Percentiles rank a stretch among this genome's conserved stretches.
Conservation (phyloP, 2,888 invertebrate genomes). For the Fabriciana adippe region DNA sequence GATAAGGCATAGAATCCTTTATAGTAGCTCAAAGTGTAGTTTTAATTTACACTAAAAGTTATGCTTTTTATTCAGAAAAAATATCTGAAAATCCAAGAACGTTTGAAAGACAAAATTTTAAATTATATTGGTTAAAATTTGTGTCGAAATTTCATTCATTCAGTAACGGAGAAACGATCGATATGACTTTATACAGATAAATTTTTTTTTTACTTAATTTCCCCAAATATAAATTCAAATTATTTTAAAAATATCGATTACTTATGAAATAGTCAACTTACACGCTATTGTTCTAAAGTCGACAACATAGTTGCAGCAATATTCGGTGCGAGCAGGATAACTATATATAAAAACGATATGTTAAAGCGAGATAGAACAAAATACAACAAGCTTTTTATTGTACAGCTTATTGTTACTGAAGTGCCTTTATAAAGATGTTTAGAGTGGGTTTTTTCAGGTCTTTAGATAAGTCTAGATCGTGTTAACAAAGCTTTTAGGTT, state of each 20-base stretch:
- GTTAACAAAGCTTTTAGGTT: conserved; percentile 1
- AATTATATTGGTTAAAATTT: no score
- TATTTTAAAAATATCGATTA: conserved; percentile 1
- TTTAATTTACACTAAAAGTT: no score
- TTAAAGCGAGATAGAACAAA: conserved; percentile 6
- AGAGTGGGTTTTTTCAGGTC: conserved; percentile 22
- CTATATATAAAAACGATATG: background rate
- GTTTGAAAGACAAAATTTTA: no score
- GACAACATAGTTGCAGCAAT: conserved; percentile 38
- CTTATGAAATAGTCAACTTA: conserved; percentile 1
- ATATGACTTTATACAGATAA: no score
- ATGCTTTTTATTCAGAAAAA: no score
- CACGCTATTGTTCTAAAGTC: conserved; percentile 14
- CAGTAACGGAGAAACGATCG: no score
- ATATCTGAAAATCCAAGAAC: no score
- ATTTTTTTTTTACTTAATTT: no score
- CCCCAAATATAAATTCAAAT: background rate
- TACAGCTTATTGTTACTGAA: conserved; percentile 31
- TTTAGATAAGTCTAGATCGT: conserved; percentile 15
- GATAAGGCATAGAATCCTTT: no score
- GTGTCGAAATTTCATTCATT: no score
- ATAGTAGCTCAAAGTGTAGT: no score
- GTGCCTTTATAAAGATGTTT: conserved; percentile 27
- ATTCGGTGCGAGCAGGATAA: conserved; percentile 45
- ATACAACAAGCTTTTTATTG: conserved; percentile 23